Evolutionary conservation across 2,797 vertebrate genomes (phyloP).

Genomic region (Malurus splendens): DNA sequence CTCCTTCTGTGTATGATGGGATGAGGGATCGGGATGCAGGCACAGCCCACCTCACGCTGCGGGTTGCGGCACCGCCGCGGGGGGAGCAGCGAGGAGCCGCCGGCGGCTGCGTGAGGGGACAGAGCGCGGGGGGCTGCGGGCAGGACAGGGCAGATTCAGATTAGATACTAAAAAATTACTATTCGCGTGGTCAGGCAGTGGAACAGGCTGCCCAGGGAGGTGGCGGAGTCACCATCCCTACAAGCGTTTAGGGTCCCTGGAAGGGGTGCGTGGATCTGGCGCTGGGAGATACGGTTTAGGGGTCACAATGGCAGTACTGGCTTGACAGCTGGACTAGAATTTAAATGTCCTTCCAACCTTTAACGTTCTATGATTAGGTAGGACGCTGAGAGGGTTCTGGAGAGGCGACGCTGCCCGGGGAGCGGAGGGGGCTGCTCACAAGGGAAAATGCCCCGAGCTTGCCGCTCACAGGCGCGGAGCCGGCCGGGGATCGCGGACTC

Average conservation of each 20-base stretch:
- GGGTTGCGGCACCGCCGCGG: fast-evolving
- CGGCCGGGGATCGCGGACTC: not conserved
- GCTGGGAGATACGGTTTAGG: too few relatives aligned
- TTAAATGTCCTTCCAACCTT: not conserved
- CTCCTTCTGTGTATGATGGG: too few relatives aligned
- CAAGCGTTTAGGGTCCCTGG: not conserved
- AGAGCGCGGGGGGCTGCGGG: too few relatives aligned
- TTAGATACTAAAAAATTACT: too few relatives aligned
- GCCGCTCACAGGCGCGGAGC: too few relatives aligned
- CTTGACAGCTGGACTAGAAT: not conserved
- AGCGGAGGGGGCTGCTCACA: too few relatives aligned
- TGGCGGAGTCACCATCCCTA: not conserved
- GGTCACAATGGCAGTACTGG: too few relatives aligned
- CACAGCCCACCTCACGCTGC: not conserved
- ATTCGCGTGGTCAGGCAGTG: not conserved
- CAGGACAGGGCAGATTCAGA: too few relatives aligned
- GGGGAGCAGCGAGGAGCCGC: not conserved
- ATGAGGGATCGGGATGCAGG: not conserved
- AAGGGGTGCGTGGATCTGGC: not conserved
- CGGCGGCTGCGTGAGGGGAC: not conserved
- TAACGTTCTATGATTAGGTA: not conserved
- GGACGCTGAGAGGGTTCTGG: not conserved
- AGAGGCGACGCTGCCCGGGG: too few relatives aligned
- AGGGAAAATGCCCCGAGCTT: not conserved
- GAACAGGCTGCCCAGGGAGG: not conserved